Percentiles rank a stretch among this genome's conserved stretches.
Conservation (phyloP, 2,797 vertebrate species). For the Phalanger gymnotis region DNA sequence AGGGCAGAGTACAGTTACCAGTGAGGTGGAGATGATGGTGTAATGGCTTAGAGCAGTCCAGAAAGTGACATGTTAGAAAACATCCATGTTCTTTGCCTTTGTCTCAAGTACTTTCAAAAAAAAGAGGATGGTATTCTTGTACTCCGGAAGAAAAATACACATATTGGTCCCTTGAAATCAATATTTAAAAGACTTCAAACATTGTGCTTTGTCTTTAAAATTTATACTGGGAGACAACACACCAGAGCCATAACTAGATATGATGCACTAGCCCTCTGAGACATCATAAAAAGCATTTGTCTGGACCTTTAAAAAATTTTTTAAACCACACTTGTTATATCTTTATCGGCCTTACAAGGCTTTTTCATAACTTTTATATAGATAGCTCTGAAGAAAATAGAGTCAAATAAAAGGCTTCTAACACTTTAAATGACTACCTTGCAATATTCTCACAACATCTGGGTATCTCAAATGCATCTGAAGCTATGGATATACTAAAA, state of each 20-base stretch:
- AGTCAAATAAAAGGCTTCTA: constrained; percentile 57
- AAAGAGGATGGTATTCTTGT: background rate
- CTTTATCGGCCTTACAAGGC: constrained; percentile 57
- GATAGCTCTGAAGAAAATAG: constrained; percentile 60
- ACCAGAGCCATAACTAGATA: background rate
- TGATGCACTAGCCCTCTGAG: constrained; percentile 48
- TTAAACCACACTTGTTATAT: constrained; percentile 42
- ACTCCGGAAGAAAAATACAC: constrained; percentile 35
- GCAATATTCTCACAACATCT: constrained; percentile 49
- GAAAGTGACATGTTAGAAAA: background rate
- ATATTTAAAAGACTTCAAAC: constrained; percentile 52
- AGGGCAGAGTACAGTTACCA: background rate
- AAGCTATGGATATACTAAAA: constrained; percentile 18
- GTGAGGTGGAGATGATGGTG: background rate
- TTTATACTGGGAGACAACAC: constrained; percentile 46
- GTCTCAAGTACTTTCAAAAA: constrained; percentile 9
- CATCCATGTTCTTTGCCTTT: constrained; percentile 10
- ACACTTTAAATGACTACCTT: constrained; percentile 62
- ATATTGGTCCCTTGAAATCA: constrained; percentile 48
- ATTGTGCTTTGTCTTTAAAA: constrained; percentile 30
- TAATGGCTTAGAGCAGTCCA: background rate
- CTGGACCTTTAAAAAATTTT: constrained; percentile 41
- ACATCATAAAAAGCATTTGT: constrained; percentile 57
- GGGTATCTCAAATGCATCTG: constrained; percentile 29
- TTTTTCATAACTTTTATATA: constrained; percentile 59